Evolutionary conservation across 2,888 invertebrate genomes (phyloP).

Genomic region (Apamea crenata): DNA sequence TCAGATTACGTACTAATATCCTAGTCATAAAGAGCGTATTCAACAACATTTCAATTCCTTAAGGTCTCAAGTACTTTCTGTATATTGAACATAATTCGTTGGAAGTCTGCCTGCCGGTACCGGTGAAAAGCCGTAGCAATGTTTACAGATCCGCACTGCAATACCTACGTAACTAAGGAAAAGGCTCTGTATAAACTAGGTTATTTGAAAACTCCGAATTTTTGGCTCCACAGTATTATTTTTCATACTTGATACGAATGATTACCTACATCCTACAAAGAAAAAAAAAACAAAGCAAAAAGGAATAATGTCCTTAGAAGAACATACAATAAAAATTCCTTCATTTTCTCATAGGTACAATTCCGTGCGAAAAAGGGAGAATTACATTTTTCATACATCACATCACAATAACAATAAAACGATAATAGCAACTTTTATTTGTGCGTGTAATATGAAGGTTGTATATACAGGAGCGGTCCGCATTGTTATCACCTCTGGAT

Average conservation of each 20-base stretch:
- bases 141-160: slow-evolving; percentile 42
- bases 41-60: slow-evolving; percentile 28
- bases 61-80: slow-evolving; percentile 50
- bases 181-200: slow-evolving; percentile 1
- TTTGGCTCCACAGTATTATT: neutral
- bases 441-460: slow-evolving; percentile 55
- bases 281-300: slow-evolving; percentile 43
- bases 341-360: slow-evolving; percentile 69
- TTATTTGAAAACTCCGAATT: slow-evolving; percentile 13
- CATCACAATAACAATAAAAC: slow-evolving; percentile 71
- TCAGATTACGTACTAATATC: slow-evolving; percentile 21
- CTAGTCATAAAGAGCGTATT: slow-evolving; percentile 9
- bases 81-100: slow-evolving; percentile 66
- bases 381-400: slow-evolving; percentile 71
- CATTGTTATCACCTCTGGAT: slow-evolving; percentile 60
- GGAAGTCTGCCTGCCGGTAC: slow-evolving; percentile 56
- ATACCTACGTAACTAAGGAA: slow-evolving; percentile 23
- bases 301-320: slow-evolving; percentile 55
- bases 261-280: slow-evolving; percentile 30
- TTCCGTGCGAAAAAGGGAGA: slow-evolving; percentile 63
- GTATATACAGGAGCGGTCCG: slow-evolving; percentile 48
- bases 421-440: slow-evolving; percentile 68
- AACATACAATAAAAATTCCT: slow-evolving; percentile 66
- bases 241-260: slow-evolving; percentile 39
- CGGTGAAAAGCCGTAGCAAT: slow-evolving; percentile 29